A percentile compares a stretch with the other conserved stretches of the same genome.
These are phyloP conservation scores for Potorous gilbertii DNA, from an alignment of 2,797 vertebrate genomes.

Conservation along the genomic window DNA sequence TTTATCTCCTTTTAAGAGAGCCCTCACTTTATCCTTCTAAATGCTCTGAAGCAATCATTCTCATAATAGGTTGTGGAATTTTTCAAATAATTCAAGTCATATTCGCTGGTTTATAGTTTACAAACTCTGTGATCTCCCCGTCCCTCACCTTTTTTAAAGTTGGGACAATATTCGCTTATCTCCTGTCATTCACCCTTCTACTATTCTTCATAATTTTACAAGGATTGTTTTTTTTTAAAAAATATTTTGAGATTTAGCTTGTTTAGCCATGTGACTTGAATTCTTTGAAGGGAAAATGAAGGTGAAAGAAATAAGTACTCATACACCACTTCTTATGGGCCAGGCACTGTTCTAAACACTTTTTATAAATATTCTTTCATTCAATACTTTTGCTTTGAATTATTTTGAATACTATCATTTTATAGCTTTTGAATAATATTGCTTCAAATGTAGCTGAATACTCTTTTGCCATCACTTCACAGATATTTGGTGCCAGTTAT, in stretches of 20 bases:
- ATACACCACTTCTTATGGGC: neutral
- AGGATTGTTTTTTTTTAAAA: neutral
- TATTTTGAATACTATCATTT: neutral
- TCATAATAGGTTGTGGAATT: neutral
- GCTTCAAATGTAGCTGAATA: neutral
- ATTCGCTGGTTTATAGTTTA: neutral
- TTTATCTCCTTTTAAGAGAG: neutral
- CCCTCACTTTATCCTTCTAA: neutral
- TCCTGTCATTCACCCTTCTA: neutral
- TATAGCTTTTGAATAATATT: neutral
- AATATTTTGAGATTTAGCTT: neutral
- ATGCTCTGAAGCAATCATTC: neutral
- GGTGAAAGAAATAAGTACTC: neutral
- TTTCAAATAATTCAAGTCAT: neutral
- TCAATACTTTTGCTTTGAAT: neutral
- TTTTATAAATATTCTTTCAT: neutral
- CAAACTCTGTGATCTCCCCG: neutral
- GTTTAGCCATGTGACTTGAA: neutral
- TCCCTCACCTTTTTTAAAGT: neutral
- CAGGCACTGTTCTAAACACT: neutral
- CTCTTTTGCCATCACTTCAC: neutral
- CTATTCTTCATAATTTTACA: neutral
- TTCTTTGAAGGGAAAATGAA: neutral
- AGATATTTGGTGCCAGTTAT: neutral
- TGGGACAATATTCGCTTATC: neutral